Evolutionary conservation across 2,888 invertebrate species (phyloP).

Genomic region (Trissolcus brochymenae): DNA sequence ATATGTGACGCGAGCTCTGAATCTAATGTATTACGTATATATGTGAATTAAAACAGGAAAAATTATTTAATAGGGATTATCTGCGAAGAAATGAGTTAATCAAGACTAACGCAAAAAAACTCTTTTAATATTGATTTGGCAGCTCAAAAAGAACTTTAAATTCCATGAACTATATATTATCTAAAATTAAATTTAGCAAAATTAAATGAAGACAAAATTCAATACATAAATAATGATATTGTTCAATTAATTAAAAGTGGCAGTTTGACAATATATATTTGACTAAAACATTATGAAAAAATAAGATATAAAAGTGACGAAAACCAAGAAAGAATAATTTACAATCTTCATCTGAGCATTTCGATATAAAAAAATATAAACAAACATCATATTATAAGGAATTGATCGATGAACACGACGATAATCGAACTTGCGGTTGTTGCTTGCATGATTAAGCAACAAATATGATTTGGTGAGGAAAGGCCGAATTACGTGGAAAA

Average conservation of each 20-base stretch:
- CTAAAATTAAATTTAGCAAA: background rate
- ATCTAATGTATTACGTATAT: too few relatives aligned
- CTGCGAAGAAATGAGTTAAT: constrained; percentile 51
- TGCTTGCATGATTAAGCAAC: constrained; percentile 43
- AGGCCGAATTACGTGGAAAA: constrained; percentile 41
- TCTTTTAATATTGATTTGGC: constrained; percentile 39
- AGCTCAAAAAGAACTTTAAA: constrained; percentile 35
- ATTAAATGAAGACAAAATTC: background rate
- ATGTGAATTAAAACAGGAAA: too few relatives aligned
- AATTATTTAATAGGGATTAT: constrained; percentile 47
- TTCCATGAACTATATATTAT: constrained; percentile 45
- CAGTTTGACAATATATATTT: too few relatives aligned
- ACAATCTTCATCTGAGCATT: too few relatives aligned
- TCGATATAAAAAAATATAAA: too few relatives aligned
- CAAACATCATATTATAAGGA: constrained; percentile 3
- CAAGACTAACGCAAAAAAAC: constrained; percentile 32
- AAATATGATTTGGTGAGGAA: constrained; percentile 42
- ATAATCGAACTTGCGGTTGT: constrained; percentile 33
- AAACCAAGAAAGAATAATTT: too few relatives aligned
- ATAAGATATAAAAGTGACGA: too few relatives aligned
- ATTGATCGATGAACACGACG: constrained; percentile 22
- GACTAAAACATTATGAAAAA: too few relatives aligned
- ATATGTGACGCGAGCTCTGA: too few relatives aligned
- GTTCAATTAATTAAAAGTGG: background rate
- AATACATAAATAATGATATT: too few relatives aligned